Evolutionary conservation across 2,113 vertebrate genomes (phyloP).

Genomic region (Tragelaphus imberbis): DNA sequence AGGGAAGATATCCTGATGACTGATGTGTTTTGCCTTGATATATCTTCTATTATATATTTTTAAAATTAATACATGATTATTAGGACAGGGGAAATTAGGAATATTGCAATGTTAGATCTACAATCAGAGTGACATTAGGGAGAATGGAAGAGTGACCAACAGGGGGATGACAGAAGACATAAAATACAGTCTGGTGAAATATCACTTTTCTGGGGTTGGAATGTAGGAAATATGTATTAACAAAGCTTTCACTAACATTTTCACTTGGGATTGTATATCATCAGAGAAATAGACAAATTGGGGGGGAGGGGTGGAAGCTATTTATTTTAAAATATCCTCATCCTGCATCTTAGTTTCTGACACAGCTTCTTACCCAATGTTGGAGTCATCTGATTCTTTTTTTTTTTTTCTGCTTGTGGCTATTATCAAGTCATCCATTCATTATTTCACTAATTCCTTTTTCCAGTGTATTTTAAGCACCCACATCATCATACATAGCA

Average conservation of each 20-base stretch:
- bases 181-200: neutral
- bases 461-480: constrained; percentile 31
- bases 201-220: neutral
- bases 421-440: neutral
- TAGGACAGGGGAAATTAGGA: neutral
- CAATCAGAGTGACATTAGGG: neutral
- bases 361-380: neutral
- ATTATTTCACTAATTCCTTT: neutral
- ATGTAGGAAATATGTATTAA: neutral
- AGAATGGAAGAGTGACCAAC: neutral
- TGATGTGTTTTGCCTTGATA: neutral
- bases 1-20: neutral
- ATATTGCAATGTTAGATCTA: neutral
- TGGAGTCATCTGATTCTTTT: neutral
- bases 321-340: neutral
- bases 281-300: neutral
- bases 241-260: neutral
- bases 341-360: neutral
- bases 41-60: neutral
- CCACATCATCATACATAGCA: neutral
- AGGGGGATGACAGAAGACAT: neutral
- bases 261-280: neutral
- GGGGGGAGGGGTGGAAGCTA: neutral
- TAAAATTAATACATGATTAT: neutral
- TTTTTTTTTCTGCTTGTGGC: neutral